Conservation (phyloP, 2,888 invertebrate genomes). For the Torymus aiolomorphi region DNA sequence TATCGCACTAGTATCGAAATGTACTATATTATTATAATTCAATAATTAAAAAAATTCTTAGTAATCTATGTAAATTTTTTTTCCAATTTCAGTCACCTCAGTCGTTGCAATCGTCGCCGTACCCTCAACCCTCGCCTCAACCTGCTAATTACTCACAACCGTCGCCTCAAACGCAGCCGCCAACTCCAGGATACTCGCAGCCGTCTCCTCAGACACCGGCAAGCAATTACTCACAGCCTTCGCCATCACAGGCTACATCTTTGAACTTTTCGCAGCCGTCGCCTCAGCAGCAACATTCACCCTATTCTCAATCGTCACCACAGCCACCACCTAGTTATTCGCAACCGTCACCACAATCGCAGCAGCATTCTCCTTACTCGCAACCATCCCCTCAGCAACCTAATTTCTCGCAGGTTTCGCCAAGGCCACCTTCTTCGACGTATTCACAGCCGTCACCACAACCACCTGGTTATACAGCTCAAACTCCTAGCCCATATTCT, state of each 20-base stretch:
- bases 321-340: conserved; percentile 66
- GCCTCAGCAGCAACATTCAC: conserved; percentile 59
- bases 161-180: conserved; percentile 67
- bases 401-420: conserved; percentile 62
- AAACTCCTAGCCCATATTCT: conserved; percentile 64
- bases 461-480: conserved; percentile 66
- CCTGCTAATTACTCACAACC: conserved; percentile 72
- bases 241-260: conserved; percentile 63
- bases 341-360: conserved; percentile 60
- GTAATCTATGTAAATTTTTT: not conserved
- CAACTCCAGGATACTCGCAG: conserved; percentile 76
- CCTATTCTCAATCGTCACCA: conserved; percentile 63
- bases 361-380: conserved; percentile 62
- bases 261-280: conserved; percentile 62
- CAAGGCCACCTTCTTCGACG: conserved; percentile 72
- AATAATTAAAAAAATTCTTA: not conserved
- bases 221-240: conserved; percentile 67
- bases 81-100: conserved; percentile 62
- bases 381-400: conserved; percentile 65
- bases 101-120: conserved; percentile 68
- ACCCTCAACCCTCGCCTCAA: conserved; percentile 66
- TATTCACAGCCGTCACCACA: conserved; percentile 66
- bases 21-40: not conserved
- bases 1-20: too few relatives aligned
- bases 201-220: conserved; percentile 71